Conservation (phyloP, 37 sponge, comb jelly and placozoan genomes). For the Petrosia ficiformis region DNA sequence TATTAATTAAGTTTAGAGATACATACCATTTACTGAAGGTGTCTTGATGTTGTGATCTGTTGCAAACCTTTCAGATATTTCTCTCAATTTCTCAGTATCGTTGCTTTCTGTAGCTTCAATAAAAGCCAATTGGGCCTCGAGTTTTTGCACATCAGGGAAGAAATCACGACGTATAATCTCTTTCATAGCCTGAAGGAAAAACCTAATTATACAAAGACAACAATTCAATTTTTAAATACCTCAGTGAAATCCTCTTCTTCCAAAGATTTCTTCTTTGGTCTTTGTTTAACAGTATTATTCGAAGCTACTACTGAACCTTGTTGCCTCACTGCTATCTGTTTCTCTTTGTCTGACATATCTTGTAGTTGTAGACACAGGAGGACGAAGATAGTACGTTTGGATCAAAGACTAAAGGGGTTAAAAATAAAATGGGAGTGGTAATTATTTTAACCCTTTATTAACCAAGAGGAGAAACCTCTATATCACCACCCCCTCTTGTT, state of each 20-base stretch:
- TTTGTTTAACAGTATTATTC: not conserved
- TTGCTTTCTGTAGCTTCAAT: conserved; percentile 51
- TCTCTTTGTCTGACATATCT: not conserved
- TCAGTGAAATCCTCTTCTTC: conserved; percentile 83
- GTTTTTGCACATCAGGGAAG: conserved; percentile 88
- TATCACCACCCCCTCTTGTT: too few species aligned
- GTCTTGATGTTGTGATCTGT: conserved; percentile 14
- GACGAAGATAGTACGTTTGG: too few species aligned
- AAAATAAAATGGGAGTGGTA: too few species aligned
- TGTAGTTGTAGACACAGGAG: too few species aligned
- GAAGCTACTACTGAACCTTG: not conserved
- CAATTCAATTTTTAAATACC: conserved; percentile 18
- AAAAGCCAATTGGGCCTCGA: conserved; percentile 75
- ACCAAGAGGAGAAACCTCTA: too few species aligned
- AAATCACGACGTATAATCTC: conserved; percentile 89
- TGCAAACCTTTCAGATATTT: conserved; percentile 66
- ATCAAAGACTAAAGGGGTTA: too few species aligned
- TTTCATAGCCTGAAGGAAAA: conserved; percentile 58
- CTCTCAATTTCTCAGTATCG: conserved; percentile 42
- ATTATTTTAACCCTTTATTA: too few species aligned
- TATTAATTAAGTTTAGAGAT: not conserved
- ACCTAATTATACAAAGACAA: not conserved
- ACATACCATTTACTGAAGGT: conserved; percentile 12
- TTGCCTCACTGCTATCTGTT: not conserved
- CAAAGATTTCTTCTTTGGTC: conserved; percentile 41